Conservation (phyloP, 2,797 vertebrate genomes). For the Semaprochilodus insignis region DNA sequence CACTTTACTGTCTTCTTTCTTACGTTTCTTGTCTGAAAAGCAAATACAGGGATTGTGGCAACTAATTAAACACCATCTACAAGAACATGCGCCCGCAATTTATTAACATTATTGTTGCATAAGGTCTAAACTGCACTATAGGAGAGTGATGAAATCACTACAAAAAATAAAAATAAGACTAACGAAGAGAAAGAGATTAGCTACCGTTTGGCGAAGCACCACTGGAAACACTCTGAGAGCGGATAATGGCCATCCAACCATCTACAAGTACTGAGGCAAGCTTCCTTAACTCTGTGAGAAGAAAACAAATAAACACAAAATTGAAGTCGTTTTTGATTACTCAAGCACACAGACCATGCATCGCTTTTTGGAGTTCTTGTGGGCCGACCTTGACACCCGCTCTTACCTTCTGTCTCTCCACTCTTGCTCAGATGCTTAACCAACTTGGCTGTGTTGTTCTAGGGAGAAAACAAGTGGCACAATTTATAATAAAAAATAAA, state of each 20-base stretch:
- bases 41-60: not conserved
- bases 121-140: not conserved
- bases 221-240: conserved; percentile 88
- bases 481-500: not conserved
- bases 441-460: conserved; percentile 98
- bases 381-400: not conserved
- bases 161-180: not conserved
- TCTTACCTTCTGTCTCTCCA: conserved; percentile 90
- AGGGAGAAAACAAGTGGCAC: conserved; percentile 10
- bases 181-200: not conserved
- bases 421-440: conserved; percentile 95
- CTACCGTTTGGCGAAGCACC: conserved; percentile 65
- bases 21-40: conserved; percentile 87
- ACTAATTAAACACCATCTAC: not conserved
- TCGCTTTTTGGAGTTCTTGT: not conserved
- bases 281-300: conserved; percentile 85
- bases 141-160: not conserved
- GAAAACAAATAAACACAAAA: not conserved
- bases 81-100: not conserved
- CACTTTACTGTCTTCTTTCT: conserved; percentile 85
- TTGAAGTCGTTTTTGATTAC: not conserved
- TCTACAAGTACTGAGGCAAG: conserved; percentile 89
- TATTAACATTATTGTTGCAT: not conserved
- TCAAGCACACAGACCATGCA: not conserved
- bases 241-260: conserved; percentile 95